Evolutionary conservation across 2,888 invertebrate species (phyloP), one percentile per base, ranked within the genome.

Genomic region (Temnothorax rugatulus): DNA sequence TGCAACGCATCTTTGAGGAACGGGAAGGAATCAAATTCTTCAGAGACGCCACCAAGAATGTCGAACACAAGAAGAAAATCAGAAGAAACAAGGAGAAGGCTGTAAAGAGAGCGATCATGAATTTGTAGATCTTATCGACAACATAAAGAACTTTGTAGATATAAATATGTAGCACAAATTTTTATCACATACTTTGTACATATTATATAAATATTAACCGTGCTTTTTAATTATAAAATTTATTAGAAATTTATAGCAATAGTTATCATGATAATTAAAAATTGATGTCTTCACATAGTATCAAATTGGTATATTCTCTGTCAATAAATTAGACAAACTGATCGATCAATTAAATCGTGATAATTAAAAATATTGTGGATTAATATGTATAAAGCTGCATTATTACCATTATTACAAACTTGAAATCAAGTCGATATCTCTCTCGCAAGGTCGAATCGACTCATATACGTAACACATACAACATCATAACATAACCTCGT

Each of bases 1-100:
- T 98, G 74, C 97, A 97, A 92, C 96, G 97, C 77, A 96, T 97
- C 87, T 95, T 97, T 15, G 98, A 98, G 95, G 96, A 97, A 88
- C 96, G 96, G 1, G 97, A 97, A 89, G 97, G 97, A 75, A 96
- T 98, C 38, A 96, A 97, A 91, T 95, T 98, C 88, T 99, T 99
- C 95, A 95, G 95, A 83, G 98, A 98, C 91, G 97, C 97, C 0
- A 97, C 97, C 0, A 95, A 95, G 74, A 96, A 96, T 79, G 96
- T 96, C 76, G 96, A 96, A 86, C 96, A 96, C 82, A 96, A 96
- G 75, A 96, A 97, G 90, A 97, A 96, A 93, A 96, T 96, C 86
- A 95, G 96, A 76, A 96, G 96, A 92, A 95, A 96, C 84, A 95
- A 96, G 89, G 96, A 96, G 86, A 96, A 96, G n/a, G 92, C 96